Conservation (phyloP, 92 coral and sea anemone species). For the Epizoanthus illoricatus region DNA sequence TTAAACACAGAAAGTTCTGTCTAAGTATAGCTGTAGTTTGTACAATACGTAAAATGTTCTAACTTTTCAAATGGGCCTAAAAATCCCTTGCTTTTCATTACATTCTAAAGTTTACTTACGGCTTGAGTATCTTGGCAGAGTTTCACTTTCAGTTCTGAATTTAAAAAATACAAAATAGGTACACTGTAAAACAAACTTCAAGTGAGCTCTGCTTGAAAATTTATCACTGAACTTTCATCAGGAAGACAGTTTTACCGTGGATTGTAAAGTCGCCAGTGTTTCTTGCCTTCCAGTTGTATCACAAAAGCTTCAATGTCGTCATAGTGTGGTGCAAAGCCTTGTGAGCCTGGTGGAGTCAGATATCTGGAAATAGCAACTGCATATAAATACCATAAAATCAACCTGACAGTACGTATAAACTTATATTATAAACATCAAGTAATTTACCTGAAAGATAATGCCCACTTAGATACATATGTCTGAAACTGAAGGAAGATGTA, state of each 20-base stretch:
- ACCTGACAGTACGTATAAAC: too few species aligned
- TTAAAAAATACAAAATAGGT: not conserved
- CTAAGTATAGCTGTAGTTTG: too few species aligned
- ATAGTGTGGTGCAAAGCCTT: slow-evolving; percentile 99
- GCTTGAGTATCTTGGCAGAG: slow-evolving; percentile 83
- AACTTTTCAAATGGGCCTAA: too few species aligned
- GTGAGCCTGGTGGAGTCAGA: slow-evolving; percentile 94
- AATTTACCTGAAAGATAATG: too few species aligned
- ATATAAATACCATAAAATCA: not conserved
- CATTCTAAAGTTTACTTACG: slow-evolving; percentile 46
- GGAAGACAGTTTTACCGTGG: slow-evolving; percentile 54
- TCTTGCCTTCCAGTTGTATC: slow-evolving; percentile 90
- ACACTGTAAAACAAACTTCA: not conserved
- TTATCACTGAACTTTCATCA: too few species aligned
- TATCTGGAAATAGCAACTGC: slow-evolving; percentile 52
- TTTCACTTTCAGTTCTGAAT: slow-evolving; percentile 61
- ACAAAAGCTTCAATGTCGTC: slow-evolving; percentile 99
- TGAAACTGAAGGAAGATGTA: too few species aligned
- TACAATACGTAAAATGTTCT: too few species aligned
- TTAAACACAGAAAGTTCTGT: too few species aligned
- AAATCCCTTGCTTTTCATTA: too few species aligned
- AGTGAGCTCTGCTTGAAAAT: too few species aligned
- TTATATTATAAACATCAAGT: too few species aligned
- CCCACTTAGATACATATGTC: too few species aligned
- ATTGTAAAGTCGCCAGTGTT: slow-evolving; percentile 95